Base-by-base conservation (phyloP, 2,888 invertebrate species). In the Abrostola tripartita region DNA sequence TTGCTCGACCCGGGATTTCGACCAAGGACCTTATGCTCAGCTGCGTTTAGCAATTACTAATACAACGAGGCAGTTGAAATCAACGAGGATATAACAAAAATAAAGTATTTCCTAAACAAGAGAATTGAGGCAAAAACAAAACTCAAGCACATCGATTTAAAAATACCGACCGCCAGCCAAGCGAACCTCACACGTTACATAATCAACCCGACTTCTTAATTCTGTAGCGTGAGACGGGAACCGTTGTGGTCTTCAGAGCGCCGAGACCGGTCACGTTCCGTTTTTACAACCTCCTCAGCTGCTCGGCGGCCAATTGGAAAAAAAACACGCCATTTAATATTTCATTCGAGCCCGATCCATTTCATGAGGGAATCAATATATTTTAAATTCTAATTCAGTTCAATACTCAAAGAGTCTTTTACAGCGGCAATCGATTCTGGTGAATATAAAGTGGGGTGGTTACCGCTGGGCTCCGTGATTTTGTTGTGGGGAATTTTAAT, bases 261-360 rank as follows among this genome's bases (percentile, higher is more conserved):
- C 58, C 24, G 24, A 24, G 24, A 24, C 24, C 51, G 61, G 93
- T 92, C 94, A 94, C 94, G 94, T 94, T 79, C 86, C 85, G 81
- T 79, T 91, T 94, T 94, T 94, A 94, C 91, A 88, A 82, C 91
- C 89, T 88, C 78, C 90, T 89, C 93, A 93, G 93, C 92, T 93
- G 92, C 87, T 85, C 74, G 79, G 84, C 78, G 79, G 81, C 87
- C 92, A 92, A 93, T 92, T 87, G 90, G 88, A 89, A 89, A 91
- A 92, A 91, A 74, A 74, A 55, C 69, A 61, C 59, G 50, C 64
- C 71, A 66, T 76, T 76, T 77, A 76, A 82, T 91, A 91, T 92
- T 90, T 91, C 90, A 92, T 91, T 85, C 79, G 74, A 76, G 76
- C 76, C 68, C 56, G 67, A 69, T 68, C 78, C 76, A 81, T 79